phyloP scores from a whole-genome alignment of 1,140 invertebrate genomes.

The Drosophila nebulosa region DNA sequence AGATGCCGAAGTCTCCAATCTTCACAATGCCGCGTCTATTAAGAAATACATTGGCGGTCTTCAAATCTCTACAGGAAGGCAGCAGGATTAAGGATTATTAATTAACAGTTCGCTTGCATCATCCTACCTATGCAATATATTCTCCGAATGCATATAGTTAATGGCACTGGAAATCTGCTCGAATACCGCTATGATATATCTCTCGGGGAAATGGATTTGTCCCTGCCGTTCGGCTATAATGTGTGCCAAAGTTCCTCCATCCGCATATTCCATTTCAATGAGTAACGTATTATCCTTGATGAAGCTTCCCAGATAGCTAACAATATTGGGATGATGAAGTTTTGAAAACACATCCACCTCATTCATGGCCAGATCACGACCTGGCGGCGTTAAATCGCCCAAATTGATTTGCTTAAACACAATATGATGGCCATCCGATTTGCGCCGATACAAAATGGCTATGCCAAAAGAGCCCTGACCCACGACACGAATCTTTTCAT shows the following conservation, averaged over 20 bases:
- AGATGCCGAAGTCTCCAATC: conserved; percentile 91
- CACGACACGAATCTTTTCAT: conserved; percentile 72
- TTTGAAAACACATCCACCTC: conserved; percentile 88
- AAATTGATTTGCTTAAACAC: conserved; percentile 91
- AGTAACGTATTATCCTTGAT: conserved; percentile 87
- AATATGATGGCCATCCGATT: conserved; percentile 85
- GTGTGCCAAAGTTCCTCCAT: conserved; percentile 88
- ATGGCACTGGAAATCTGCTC: conserved; percentile 88
- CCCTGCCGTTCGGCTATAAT: conserved; percentile 82
- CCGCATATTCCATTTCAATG: conserved; percentile 92
- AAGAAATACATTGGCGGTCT: conserved; percentile 90
- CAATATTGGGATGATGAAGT: conserved; percentile 89
- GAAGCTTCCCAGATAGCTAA: conserved; percentile 89
- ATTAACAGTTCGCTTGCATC: background rate
- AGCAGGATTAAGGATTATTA: background rate
- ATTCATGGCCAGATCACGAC: conserved; percentile 88
- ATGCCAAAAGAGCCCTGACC: conserved; percentile 87
- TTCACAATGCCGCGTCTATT: conserved; percentile 86
- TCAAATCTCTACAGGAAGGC: conserved; percentile 84
- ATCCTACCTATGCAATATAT: conserved; percentile 86
- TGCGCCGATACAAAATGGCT: conserved; percentile 87
- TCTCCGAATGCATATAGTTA: conserved; percentile 87
- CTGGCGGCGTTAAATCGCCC: conserved; percentile 85
- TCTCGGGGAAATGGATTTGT: conserved; percentile 82
- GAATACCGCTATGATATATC: conserved; percentile 86